A percentile compares a stretch with the other conserved stretches of the same genome.
These are phyloP conservation scores for Micropoecilia bifurca DNA, from an alignment of 2,797 vertebrate species.

Conservation along the genomic window DNA sequence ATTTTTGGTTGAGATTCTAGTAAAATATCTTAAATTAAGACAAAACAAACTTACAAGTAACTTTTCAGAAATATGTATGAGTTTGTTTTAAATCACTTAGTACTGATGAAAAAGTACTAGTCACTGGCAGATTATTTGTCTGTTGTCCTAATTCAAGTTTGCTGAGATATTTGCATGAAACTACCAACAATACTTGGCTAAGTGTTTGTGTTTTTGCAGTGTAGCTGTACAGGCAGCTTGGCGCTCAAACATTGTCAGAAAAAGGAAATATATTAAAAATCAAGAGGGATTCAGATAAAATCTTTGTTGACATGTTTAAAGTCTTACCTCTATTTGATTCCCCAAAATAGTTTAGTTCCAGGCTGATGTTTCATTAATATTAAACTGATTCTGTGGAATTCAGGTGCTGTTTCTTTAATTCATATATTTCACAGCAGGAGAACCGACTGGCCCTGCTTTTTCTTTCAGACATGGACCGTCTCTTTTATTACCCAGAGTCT, in stretches of 20 bases:
- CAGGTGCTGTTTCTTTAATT: not conserved
- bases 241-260: not conserved
- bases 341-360: not conserved
- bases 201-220: no score
- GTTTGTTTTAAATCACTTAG: no score
- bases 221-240: not conserved
- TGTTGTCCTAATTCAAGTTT: no score
- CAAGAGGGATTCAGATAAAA: not conserved
- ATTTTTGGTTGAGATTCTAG: no score
- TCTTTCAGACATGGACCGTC: conserved; percentile 17
- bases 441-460: conserved; percentile 2
- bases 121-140: no score
- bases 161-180: no score
- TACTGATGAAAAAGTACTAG: no score
- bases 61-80: no score
- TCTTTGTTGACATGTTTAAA: not conserved
- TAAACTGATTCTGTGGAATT: not conserved
- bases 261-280: not conserved
- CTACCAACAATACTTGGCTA: no score
- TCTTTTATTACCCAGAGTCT: conserved; percentile 19
- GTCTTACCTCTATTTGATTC: not conserved
- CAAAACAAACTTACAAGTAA: no score
- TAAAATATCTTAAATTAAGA: no score
- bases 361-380: not conserved
- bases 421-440: not conserved